Conservation (phyloP, 2,888 invertebrate species). For the Dorcus parallelipipedus region DNA sequence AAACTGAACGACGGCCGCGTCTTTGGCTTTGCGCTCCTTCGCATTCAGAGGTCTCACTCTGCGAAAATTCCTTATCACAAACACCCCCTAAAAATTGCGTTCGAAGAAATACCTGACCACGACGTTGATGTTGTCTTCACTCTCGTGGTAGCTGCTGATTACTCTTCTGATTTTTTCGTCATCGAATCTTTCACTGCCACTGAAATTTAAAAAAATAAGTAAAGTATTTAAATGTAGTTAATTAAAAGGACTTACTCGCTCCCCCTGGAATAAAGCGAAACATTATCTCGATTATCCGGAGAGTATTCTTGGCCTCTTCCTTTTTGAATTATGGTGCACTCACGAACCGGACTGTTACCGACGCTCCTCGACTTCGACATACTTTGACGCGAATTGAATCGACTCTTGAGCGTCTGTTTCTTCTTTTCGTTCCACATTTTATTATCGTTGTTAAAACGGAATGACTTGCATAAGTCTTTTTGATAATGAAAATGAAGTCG, state of each 20-base stretch:
- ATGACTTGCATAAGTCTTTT: too few relatives aligned
- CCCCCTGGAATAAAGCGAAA: conserved; percentile 8
- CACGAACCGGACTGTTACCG: too few relatives aligned
- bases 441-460: too few relatives aligned
- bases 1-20: conserved; percentile 72
- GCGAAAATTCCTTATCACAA: conserved; percentile 24
- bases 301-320: background rate
- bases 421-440: too few relatives aligned
- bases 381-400: too few relatives aligned
- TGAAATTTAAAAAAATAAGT: conserved; percentile 35
- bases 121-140: conserved; percentile 85
- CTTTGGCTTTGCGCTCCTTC: conserved; percentile 68
- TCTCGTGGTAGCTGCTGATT: conserved; percentile 52
- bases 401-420: too few relatives aligned
- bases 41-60: conserved; percentile 81
- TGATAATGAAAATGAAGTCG: too few relatives aligned
- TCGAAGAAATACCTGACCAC: conserved; percentile 65
- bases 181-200: conserved; percentile 51
- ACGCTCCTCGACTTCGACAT: too few relatives aligned
- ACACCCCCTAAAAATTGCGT: background rate
- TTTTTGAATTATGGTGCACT: too few relatives aligned
- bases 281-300: conserved; percentile 4
- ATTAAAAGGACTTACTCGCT: conserved; percentile 7
- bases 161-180: conserved; percentile 48
- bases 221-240: background rate